phyloP scores from a whole-genome alignment of 2,113 vertebrate species.

The Phylloscopus trochilus region DNA sequence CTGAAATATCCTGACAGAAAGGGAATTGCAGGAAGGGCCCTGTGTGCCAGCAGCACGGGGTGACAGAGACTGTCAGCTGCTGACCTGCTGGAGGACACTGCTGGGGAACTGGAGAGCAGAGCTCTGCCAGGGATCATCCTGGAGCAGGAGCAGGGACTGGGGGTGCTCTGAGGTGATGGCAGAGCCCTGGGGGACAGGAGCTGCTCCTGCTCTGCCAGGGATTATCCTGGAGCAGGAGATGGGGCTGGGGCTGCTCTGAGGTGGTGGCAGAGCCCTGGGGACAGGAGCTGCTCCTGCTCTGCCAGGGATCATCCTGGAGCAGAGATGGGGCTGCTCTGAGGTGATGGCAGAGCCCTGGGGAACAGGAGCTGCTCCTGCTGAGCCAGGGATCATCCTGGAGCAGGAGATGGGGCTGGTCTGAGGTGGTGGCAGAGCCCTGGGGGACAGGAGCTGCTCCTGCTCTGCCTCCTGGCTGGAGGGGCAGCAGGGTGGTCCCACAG shows the following conservation, averaged over 20 bases:
- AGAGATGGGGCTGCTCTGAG: no score
- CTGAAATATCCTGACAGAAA: neutral
- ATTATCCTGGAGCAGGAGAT: no score
- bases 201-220: neutral
- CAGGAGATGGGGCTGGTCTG: neutral
- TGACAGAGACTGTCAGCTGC: accelerated
- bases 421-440: neutral
- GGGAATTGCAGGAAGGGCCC: neutral
- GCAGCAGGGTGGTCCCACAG: neutral
- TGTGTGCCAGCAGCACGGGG: neutral
- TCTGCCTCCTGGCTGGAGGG: neutral
- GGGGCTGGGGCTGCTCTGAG: no score
- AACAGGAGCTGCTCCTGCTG: no score
- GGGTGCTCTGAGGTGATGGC: no score
- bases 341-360: no score
- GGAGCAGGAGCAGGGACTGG: no score
- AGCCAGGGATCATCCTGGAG: neutral
- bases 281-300: neutral
- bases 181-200: no score
- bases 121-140: neutral
- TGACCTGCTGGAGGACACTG: neutral
- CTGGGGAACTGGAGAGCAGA: accelerated
- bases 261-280: neutral
- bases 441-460: neutral
- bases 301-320: no score